These are phyloP conservation scores for Nematolebias whitei DNA, from an alignment of 2,113 vertebrate genomes.

Conservation along the genomic window DNA sequence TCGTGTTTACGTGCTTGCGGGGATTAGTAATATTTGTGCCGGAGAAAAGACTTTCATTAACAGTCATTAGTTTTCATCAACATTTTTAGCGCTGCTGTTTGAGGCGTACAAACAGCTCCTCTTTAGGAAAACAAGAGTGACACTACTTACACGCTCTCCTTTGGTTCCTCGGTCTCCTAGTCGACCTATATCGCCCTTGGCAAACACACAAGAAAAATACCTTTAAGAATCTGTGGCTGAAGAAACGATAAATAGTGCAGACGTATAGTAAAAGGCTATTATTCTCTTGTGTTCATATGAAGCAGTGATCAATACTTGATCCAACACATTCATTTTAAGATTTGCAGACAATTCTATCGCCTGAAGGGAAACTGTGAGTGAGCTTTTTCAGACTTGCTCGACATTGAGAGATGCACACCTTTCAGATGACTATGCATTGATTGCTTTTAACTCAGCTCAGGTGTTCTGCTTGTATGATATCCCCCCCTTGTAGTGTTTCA, in stretches of 20 bases:
- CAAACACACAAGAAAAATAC: conserved; percentile 41
- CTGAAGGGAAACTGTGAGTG: not conserved
- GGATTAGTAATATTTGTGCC: conserved; percentile 64
- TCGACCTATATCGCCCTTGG: conserved; percentile 87
- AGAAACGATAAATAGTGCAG: not conserved
- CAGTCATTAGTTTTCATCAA: conserved; percentile 61
- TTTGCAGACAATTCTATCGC: conserved; percentile 20
- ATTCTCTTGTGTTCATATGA: not conserved
- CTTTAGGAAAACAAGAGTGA: conserved; percentile 12
- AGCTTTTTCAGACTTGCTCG: conserved; percentile 24
- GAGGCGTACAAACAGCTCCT: conserved; percentile 30
- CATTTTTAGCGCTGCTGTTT: conserved; percentile 37
- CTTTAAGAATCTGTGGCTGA: conserved; percentile 16
- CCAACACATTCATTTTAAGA: not conserved
- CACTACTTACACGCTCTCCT: conserved; percentile 91
- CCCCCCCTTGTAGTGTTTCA: conserved; percentile 60
- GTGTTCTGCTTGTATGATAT: conserved; percentile 54
- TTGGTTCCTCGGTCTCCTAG: conserved; percentile 94
- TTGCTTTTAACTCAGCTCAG: conserved; percentile 53
- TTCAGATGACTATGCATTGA: conserved; percentile 55
- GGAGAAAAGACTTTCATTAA: conserved; percentile 57
- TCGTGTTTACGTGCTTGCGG: conserved; percentile 49
- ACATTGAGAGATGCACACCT: conserved; percentile 55
- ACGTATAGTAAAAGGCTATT: conserved; percentile 4
- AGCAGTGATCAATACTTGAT: not conserved